A percentile compares a stretch with the other conserved stretches of the same genome.
Conservation (phyloP, 1,140 invertebrate genomes). For the Ylistrum balloti region DNA sequence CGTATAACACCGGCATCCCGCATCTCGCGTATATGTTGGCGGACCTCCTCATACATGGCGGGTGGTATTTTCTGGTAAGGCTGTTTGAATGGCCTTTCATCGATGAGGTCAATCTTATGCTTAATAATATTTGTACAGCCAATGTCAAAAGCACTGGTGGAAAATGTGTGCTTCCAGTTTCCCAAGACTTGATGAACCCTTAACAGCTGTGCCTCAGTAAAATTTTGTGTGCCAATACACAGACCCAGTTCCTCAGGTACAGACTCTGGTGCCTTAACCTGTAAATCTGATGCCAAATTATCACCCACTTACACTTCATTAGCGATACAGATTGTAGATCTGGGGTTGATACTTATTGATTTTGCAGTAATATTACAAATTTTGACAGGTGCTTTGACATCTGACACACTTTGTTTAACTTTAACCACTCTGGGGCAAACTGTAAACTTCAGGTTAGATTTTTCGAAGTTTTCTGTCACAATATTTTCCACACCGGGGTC, state of each 20-base stretch:
- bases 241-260: constrained; percentile 50
- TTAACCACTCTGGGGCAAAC: constrained; percentile 55
- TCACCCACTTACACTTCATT: constrained; percentile 49
- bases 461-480: background rate
- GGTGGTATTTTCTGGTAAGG: constrained; percentile 36
- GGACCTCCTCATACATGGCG: constrained; percentile 46
- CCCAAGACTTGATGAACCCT: constrained; percentile 1
- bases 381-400: constrained; percentile 48
- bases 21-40: constrained; percentile 52
- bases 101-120: constrained; percentile 49
- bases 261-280: background rate
- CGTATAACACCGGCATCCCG: constrained; percentile 31
- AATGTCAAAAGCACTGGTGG: constrained; percentile 43
- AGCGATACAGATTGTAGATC: constrained; percentile 41
- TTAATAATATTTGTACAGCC: constrained; percentile 33
- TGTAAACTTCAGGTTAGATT: background rate
- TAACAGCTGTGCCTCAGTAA: background rate
- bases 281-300: constrained; percentile 10
- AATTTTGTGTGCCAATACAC: constrained; percentile 46
- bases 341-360: constrained; percentile 48
- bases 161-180: constrained; percentile 47
- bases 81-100: constrained; percentile 39
- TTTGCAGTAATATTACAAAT: constrained; percentile 58
- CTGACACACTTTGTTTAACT: background rate
- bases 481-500: background rate